phyloP scores from a whole-genome alignment of 2,113 vertebrate species.

The Actenoides lindsayi region DNA sequence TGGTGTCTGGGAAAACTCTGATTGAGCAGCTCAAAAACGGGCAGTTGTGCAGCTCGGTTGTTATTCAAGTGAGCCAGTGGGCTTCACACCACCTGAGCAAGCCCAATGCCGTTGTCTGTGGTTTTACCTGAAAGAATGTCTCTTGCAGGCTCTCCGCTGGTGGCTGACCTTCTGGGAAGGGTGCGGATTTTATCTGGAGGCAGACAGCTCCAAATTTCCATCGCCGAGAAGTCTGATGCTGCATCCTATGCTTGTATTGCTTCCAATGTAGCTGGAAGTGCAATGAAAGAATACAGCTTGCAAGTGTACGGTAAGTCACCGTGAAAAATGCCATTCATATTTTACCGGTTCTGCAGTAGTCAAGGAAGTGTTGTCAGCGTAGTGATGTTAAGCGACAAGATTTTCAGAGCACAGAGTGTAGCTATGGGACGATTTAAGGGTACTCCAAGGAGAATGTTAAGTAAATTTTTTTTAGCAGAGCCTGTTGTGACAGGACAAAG shows the following conservation, averaged over 20 bases:
- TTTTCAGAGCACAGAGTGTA: neutral
- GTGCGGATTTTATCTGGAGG: constrained; percentile 89
- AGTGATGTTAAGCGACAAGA: neutral
- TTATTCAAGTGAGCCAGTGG: neutral
- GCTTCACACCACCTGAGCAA: accelerated
- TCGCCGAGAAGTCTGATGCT: constrained; percentile 81
- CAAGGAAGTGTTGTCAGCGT: neutral
- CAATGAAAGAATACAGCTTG: constrained; percentile 86
- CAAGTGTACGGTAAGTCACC: constrained; percentile 87
- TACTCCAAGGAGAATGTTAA: neutral
- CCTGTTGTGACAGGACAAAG: too few species aligned
- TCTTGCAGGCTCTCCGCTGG: constrained; percentile 79
- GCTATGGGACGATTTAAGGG: neutral
- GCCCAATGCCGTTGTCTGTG: neutral
- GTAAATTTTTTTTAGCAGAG: neutral
- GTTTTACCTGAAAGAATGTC: neutral
- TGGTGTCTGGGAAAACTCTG: neutral
- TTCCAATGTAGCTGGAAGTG: constrained; percentile 84
- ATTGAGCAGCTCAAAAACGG: neutral
- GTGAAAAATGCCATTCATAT: neutral
- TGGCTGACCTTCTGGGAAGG: constrained; percentile 70
- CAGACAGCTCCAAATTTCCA: constrained; percentile 89
- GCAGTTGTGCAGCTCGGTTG: neutral
- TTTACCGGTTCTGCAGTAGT: neutral
- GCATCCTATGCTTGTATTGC: constrained; percentile 88